Base-by-base conservation (phyloP, 2,797 vertebrate genomes). In the Falco novaeseelandiae region DNA sequence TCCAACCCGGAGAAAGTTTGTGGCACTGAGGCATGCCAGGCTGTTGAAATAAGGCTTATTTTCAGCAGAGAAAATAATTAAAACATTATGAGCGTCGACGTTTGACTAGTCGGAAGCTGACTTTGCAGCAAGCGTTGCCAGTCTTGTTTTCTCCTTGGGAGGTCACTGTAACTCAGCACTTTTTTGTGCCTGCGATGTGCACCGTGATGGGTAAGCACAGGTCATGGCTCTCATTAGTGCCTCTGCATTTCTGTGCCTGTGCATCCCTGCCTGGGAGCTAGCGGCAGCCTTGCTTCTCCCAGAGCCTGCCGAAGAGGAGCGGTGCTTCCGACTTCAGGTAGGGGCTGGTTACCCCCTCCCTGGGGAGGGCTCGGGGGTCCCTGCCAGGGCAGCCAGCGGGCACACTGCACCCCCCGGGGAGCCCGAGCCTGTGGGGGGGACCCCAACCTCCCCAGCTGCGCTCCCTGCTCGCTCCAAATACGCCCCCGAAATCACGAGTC, bases 61-160 rank as follows among this genome's bases (percentile, higher is more conserved):
- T 95, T 91, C 81, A 73, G 91, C 62, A 70, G 73, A 21, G 42
- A 8, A 72, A 57, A 86, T 92, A 89, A 96, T 96, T 92, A 96
- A 90, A 95, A 94, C 91, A 9, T 88, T 69, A 80, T 66, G 72
- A 63, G 91, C 2, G 80, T 21, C 42, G 83, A 5, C 62, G 83
- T 77, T 93, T 5, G 46, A 36, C 59, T 49, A 42, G 91, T 81
- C 44, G 76, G 88, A 93, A 96, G 83, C 84, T 95, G 94, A 29
- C 73, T 94, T 83, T 2, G 44, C 86, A 89, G 91, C 34, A 12
- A 81, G 81, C 20, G 55, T 69, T 97, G 96, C 94, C 96, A 96
- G 96, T 95, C 96, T 96, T 86, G 92, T 93, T 97, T 97, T 96
- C 96, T 97, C 96, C 70, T 92, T 95, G 97, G 97, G 93, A 97